A percentile compares a stretch with the other conserved stretches of the same genome.
These are phyloP conservation scores for Eubasilissa splendida DNA, from an alignment of 2,888 invertebrate species.

Conservation along the genomic window DNA sequence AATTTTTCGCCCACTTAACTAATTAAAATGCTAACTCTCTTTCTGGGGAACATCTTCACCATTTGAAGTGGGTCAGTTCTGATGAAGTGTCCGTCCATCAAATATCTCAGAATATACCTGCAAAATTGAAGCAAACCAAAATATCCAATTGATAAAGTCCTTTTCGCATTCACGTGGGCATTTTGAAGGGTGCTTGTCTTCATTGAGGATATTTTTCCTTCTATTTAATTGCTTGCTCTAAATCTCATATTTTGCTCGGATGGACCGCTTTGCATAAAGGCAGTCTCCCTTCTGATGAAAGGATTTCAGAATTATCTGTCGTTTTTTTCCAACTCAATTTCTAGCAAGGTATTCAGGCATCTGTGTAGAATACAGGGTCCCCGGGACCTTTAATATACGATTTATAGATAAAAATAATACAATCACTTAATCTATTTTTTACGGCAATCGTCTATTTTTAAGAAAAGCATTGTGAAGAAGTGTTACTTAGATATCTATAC, in stretches of 20 bases:
- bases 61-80: constrained; percentile 23
- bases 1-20: constrained; percentile 1
- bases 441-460: background rate
- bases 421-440: background rate
- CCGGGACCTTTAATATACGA: too few relatives aligned
- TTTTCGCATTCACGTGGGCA: constrained; percentile 29
- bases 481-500: too few relatives aligned
- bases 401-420: background rate
- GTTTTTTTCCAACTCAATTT: constrained; percentile 15
- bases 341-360: background rate
- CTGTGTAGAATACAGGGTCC: constrained; percentile 4
- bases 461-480: background rate
- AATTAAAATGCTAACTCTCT: constrained; percentile 20
- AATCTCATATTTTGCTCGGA: constrained; percentile 7
- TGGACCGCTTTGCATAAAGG: background rate
- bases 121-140: background rate
- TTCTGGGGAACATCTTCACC: background rate
- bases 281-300: background rate
- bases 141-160: constrained; percentile 44
- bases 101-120: constrained; percentile 6
- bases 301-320: background rate
- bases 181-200: constrained; percentile 7
- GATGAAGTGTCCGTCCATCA: constrained; percentile 38
- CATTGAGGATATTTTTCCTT: constrained; percentile 36
- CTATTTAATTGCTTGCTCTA: constrained; percentile 41